These are phyloP conservation scores for Piscicola geometra DNA, from an alignment of 2,888 invertebrate genomes.

Conservation along the genomic window DNA sequence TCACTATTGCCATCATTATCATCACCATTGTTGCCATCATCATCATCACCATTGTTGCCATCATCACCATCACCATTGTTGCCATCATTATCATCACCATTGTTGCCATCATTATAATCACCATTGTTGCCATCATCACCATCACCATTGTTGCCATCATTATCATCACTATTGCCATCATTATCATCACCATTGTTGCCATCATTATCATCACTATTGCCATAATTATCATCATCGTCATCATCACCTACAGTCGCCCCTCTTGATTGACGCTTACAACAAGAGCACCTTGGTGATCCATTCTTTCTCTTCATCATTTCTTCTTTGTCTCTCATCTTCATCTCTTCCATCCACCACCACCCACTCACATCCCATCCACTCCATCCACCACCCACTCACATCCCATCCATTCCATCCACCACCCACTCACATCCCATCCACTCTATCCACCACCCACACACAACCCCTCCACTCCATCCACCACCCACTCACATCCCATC, in stretches of 20 bases:
- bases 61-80: neutral
- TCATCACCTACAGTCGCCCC: neutral
- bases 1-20: no score
- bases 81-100: conserved; percentile 12
- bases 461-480: no score
- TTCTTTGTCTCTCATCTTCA: no score
- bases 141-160: neutral
- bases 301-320: no score
- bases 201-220: neutral
- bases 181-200: neutral
- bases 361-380: neutral
- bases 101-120: neutral
- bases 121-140: no score
- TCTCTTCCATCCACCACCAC: neutral
- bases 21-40: no score
- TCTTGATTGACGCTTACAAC: neutral
- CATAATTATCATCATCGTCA: neutral
- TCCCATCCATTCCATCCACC: neutral
- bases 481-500: no score
- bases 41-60: no score
- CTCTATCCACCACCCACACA: no score
- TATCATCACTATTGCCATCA: neutral
- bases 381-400: neutral
- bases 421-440: neutral
- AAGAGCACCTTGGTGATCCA: conserved; percentile 11